A percentile compares a stretch with the other conserved stretches of the same genome.
phyloP scores from a whole-genome alignment of 2,797 vertebrate genomes.

The Orestias chungarensis region DNA sequence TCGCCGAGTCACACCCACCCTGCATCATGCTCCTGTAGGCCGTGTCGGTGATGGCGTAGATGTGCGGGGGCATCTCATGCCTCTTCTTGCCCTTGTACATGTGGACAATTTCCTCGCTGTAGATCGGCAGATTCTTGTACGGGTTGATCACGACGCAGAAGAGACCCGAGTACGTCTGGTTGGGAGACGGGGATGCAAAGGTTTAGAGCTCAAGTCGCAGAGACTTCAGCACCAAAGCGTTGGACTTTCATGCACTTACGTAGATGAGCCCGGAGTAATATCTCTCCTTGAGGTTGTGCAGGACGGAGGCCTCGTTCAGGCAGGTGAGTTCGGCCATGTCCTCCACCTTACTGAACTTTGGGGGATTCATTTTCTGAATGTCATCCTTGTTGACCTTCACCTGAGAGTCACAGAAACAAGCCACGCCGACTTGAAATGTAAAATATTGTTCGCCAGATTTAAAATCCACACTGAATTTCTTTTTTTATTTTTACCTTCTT shows the following conservation, averaged over 20 bases:
- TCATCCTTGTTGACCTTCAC: slow-evolving; percentile 96
- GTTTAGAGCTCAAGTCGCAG: not conserved
- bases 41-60: slow-evolving; percentile 97
- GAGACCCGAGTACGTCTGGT: slow-evolving; percentile 97
- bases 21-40: slow-evolving; percentile 99
- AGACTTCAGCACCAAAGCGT: not conserved
- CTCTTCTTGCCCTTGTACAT: slow-evolving; percentile 99
- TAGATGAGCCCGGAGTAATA: slow-evolving; percentile 99
- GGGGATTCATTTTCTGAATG: slow-evolving; percentile 99
- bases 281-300: slow-evolving; percentile 97
- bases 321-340: slow-evolving; percentile 98
- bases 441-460: too few relatives aligned
- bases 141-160: slow-evolving; percentile 99
- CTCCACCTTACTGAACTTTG: slow-evolving; percentile 98
- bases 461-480: too few relatives aligned
- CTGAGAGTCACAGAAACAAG: slow-evolving; percentile 53
- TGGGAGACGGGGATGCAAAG: not conserved
- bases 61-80: slow-evolving; percentile 98
- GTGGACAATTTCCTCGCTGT: slow-evolving; percentile 94
- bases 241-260: slow-evolving; percentile 79
- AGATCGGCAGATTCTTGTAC: slow-evolving; percentile 97
- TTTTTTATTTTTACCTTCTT: too few relatives aligned
- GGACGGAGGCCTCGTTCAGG: slow-evolving; percentile 95
- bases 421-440: too few relatives aligned
- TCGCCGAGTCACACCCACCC: slow-evolving; percentile 73